These are phyloP conservation scores for Tapirus indicus DNA, from an alignment of 2,797 vertebrate species.

Conservation along the genomic window DNA sequence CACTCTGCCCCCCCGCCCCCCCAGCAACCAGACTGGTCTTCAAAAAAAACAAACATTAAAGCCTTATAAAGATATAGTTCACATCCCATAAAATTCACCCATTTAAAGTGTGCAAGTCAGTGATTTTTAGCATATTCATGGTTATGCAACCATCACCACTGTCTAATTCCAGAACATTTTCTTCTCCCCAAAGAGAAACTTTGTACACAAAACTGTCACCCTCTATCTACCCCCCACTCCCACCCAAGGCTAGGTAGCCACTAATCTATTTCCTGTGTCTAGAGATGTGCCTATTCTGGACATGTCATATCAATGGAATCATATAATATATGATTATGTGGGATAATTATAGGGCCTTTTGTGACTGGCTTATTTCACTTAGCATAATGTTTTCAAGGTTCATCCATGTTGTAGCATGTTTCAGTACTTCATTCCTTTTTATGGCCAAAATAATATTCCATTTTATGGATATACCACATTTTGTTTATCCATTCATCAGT, in stretches of 20 bases:
- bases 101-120: not conserved
- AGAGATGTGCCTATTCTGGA: not conserved
- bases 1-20: not conserved
- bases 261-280: not conserved
- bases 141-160: not conserved
- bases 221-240: too few relatives aligned
- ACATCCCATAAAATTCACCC: not conserved
- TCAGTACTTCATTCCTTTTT: not conserved
- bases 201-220: too few relatives aligned
- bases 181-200: not conserved
- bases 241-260: not conserved
- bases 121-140: not conserved
- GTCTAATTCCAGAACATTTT: not conserved
- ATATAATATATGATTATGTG: not conserved
- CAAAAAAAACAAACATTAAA: not conserved
- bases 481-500: not conserved
- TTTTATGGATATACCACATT: not conserved
- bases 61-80: not conserved
- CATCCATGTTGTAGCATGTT: accelerated
- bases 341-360: not conserved
- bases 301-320: not conserved
- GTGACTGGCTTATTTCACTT: not conserved
- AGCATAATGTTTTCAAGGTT: not conserved
- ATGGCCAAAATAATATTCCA: not conserved
- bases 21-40: not conserved